These are phyloP conservation scores for Columba guinea DNA, from an alignment of 2,797 vertebrate species.

Conservation along the genomic window DNA sequence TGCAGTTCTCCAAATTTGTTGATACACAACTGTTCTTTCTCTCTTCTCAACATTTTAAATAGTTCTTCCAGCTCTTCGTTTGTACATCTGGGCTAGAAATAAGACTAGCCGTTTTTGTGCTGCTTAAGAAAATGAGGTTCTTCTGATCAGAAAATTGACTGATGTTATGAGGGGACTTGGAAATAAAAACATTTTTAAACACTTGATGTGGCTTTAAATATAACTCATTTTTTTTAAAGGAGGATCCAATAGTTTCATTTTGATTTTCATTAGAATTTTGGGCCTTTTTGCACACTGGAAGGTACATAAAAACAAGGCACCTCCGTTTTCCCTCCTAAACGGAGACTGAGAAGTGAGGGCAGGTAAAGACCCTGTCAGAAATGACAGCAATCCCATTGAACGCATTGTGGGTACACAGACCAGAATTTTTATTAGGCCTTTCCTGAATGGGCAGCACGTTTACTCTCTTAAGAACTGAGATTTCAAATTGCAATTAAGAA, in stretches of 20 bases:
- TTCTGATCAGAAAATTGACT: neutral
- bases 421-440: neutral
- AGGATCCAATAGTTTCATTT: neutral
- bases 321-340: neutral
- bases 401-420: neutral
- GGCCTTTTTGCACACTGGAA: neutral
- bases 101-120: neutral
- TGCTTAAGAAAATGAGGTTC: neutral
- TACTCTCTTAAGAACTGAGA: neutral
- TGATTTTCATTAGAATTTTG: neutral
- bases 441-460: neutral
- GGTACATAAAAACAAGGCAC: neutral
- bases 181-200: neutral
- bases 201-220: neutral
- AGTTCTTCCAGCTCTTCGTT: neutral
- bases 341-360: neutral
- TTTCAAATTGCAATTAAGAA: constrained; percentile 33
- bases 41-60: neutral
- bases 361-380: neutral
- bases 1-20: neutral
- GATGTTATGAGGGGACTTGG: neutral
- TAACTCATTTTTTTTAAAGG: neutral
- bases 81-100: neutral
- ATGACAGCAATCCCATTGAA: neutral
- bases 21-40: neutral